phyloP scores from a whole-genome alignment of 2,888 invertebrate species.

The Myathropa florea region DNA sequence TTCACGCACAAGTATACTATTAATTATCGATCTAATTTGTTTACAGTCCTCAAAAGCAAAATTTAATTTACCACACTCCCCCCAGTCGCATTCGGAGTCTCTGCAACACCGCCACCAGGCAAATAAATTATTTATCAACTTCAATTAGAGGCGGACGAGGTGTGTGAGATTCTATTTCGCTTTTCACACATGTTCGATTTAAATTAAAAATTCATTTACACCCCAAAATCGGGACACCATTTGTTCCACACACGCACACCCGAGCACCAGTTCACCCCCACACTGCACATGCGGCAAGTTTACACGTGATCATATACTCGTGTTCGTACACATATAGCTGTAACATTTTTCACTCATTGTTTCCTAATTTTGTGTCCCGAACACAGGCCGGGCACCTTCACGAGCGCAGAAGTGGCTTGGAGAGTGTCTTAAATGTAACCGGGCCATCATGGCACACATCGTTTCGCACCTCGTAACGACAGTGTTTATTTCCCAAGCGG shows the following conservation, averaged over 20 bases:
- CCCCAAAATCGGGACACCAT: background rate
- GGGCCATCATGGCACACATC: slow-evolving; percentile 26
- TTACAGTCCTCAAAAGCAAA: slow-evolving; percentile 43
- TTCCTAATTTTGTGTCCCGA: background rate
- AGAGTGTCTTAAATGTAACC: slow-evolving; percentile 1
- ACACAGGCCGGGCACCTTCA: background rate
- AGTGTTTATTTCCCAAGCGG: slow-evolving; percentile 65
- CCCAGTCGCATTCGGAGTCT: background rate
- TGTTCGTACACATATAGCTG: too few species aligned
- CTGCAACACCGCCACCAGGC: background rate
- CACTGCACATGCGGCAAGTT: slow-evolving; percentile 1
- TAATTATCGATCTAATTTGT: slow-evolving; percentile 67
- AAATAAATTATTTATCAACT: slow-evolving; percentile 66
- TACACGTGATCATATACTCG: slow-evolving; percentile 3
- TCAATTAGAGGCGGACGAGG: slow-evolving; percentile 47
- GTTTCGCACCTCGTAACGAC: slow-evolving; percentile 63
- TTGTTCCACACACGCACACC: background rate
- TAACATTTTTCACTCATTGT: slow-evolving; percentile 46
- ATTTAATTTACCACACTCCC: slow-evolving; percentile 50
- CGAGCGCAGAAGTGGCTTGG: background rate
- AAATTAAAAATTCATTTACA: slow-evolving; percentile 54
- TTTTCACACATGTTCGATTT: slow-evolving; percentile 39
- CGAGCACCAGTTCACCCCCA: too few species aligned
- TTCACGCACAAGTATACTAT: slow-evolving; percentile 10
- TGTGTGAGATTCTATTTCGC: slow-evolving; percentile 39